A percentile compares a stretch with the other conserved stretches of the same genome.
Evolutionary conservation across 1,140 invertebrate species (phyloP).

Genomic region (Lucilia sericata): DNA sequence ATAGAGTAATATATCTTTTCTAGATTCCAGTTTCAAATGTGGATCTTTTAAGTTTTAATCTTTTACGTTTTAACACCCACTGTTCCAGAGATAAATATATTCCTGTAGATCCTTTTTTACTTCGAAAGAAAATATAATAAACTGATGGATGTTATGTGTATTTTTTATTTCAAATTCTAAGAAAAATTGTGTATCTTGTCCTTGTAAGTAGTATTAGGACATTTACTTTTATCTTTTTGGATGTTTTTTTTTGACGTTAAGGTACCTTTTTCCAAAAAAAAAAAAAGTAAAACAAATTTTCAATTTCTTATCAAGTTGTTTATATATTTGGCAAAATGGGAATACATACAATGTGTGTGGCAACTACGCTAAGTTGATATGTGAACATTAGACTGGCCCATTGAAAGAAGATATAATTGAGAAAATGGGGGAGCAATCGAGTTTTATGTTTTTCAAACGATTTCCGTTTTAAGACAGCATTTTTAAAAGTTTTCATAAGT

Average conservation of each 20-base stretch:
- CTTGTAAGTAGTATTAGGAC: conserved; percentile 30
- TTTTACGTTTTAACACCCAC: no score
- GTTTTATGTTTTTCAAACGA: no score
- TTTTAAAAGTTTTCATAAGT: no score
- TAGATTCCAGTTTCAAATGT: no score
- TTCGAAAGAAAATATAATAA: not conserved
- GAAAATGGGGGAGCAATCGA: no score
- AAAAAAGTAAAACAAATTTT: not conserved
- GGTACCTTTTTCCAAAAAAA: not conserved
- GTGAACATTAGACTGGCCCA: not conserved
- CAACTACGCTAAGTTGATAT: not conserved
- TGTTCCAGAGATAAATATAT: no score
- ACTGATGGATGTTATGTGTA: not conserved
- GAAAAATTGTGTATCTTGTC: not conserved
- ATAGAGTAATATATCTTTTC: no score
- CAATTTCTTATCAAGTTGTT: conserved; percentile 12
- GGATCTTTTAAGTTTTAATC: no score
- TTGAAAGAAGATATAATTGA: no score
- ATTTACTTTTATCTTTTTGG: conserved; percentile 43
- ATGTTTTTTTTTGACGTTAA: conserved; percentile 44
- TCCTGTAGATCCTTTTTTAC: no score
- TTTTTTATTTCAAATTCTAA: not conserved
- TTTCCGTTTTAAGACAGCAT: no score
- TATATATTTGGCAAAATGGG: not conserved
- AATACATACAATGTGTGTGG: not conserved